phyloP scores from a whole-genome alignment of 2,888 invertebrate species.

The Ormyrus nitidulus region DNA sequence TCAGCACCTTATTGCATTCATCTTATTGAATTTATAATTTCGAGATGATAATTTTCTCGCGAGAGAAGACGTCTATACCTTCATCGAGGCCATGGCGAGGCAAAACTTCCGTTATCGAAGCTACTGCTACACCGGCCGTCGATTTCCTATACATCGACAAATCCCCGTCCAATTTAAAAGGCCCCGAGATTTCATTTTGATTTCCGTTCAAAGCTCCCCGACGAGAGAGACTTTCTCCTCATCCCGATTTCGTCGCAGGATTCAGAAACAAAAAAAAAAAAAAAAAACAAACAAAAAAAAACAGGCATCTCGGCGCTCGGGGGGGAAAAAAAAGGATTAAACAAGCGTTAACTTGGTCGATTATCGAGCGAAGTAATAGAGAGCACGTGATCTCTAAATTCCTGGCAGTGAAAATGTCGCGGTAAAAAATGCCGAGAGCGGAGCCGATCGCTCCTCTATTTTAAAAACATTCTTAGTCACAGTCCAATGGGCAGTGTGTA shows the following conservation, averaged over 20 bases:
- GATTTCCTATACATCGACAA: conserved; percentile 29
- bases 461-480: too few relatives aligned
- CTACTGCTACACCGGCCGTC: conserved; percentile 10
- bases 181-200: conserved; percentile 29
- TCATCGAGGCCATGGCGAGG: conserved; percentile 26
- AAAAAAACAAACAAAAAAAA: neutral
- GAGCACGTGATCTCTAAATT: too few relatives aligned
- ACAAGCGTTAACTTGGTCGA: neutral
- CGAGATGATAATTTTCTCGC: neutral
- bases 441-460: too few relatives aligned
- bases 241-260: conserved; percentile 18
- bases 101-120: conserved; percentile 39
- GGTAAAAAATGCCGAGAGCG: too few relatives aligned
- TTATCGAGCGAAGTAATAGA: neutral
- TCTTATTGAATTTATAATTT: too few relatives aligned
- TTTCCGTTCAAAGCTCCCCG: neutral
- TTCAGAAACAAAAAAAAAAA: neutral
- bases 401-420: too few relatives aligned
- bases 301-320: neutral
- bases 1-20: too few relatives aligned
- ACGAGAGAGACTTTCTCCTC: conserved; percentile 10
- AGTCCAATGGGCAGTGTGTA: too few relatives aligned
- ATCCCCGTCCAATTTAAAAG: conserved; percentile 24
- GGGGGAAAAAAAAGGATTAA: too few relatives aligned
- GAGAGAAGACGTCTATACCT: neutral